A percentile compares a stretch with the other conserved stretches of the same genome.
phyloP scores from a whole-genome alignment of 2,797 vertebrate genomes.

The Adelosebastes latens region DNA sequence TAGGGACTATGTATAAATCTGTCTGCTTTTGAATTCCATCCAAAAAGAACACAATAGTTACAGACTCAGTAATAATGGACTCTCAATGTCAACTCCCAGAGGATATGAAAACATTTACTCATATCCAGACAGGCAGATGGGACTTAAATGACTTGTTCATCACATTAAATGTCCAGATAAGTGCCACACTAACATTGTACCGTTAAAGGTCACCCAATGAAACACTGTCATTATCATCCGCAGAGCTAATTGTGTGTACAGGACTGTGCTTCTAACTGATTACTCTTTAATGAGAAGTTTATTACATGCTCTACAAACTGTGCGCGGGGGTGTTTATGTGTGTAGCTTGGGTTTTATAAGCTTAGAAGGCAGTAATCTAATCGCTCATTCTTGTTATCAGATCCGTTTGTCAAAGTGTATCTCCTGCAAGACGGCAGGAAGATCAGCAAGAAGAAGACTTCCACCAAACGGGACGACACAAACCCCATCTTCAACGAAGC shows the following conservation, averaged over 20 bases:
- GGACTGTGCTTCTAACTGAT: constrained; percentile 7
- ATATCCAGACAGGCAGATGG: neutral
- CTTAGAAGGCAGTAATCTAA: neutral
- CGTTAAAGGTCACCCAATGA: constrained; percentile 21
- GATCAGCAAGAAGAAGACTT: constrained; percentile 99
- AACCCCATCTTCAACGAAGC: constrained; percentile 98
- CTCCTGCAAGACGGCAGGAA: constrained; percentile 97
- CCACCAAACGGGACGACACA: constrained; percentile 92
- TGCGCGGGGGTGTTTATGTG: neutral
- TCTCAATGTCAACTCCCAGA: neutral
- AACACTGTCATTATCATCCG: constrained; percentile 1
- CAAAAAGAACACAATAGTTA: neutral
- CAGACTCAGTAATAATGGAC: neutral
- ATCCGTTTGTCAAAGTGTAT: constrained; percentile 98
- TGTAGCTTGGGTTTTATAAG: neutral
- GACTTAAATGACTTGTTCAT: constrained; percentile 10
- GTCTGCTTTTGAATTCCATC: neutral
- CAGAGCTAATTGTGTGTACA: constrained; percentile 4
- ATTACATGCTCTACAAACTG: neutral
- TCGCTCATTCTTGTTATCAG: constrained; percentile 70
- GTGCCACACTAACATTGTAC: neutral
- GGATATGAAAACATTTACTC: neutral
- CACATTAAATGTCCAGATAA: constrained; percentile 11
- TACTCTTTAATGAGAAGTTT: constrained; percentile 13
- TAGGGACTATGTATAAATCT: neutral